Evolutionary conservation across 2,888 invertebrate genomes (phyloP), one percentile per base, ranked within the genome.

Genomic region (Tipula lateralis): DNA sequence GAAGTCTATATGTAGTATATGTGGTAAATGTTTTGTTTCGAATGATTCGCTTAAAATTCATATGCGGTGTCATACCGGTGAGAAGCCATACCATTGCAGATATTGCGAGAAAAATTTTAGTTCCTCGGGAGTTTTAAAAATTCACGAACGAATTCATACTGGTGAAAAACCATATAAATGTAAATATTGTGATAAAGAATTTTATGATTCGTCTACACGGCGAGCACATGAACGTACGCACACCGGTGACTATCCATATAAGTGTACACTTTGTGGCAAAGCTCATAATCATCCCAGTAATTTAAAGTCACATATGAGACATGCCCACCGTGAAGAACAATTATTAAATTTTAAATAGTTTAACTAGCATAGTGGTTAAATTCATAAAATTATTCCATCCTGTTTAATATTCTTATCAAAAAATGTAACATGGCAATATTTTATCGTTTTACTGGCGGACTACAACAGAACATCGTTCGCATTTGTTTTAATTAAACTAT

Each of bases 101-200:
- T 19, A 16, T 34, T 83, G 83, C 19, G 30, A 30, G n/a, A 30
- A 19, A 32, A 9, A 83, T 32, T 83, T 83, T 12, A 83, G 34
- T 34, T 30, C 83, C 0, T 9, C 32, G 6, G 83, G 83, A 9
- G 34, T 30, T 34, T 32, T 34, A 19, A 32, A 16, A 30, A 83
- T 34, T 19, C 83, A 83, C 19, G 34, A 30, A n/a, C 30, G 83
- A 19, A 83, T 83, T 19, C 83, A 83, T 34, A 83, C 32, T 16
- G 83, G 83, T 19, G 83, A 83, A 34, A 30, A 34, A 30, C 83
- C 83, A 9, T 83, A 83, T 19, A 83, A 83, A 34, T 83, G 83
- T 9, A 83, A 83, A 83, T 83, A 32, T 34, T 83, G 83, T 83
- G 83, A 36, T 32, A 83, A 83, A 83, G 34, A 19, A 32, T 83